Evolutionary conservation across 2,888 invertebrate species (phyloP), one percentile per base, ranked within the genome.

Genomic region (Lamellibrachia columna): DNA sequence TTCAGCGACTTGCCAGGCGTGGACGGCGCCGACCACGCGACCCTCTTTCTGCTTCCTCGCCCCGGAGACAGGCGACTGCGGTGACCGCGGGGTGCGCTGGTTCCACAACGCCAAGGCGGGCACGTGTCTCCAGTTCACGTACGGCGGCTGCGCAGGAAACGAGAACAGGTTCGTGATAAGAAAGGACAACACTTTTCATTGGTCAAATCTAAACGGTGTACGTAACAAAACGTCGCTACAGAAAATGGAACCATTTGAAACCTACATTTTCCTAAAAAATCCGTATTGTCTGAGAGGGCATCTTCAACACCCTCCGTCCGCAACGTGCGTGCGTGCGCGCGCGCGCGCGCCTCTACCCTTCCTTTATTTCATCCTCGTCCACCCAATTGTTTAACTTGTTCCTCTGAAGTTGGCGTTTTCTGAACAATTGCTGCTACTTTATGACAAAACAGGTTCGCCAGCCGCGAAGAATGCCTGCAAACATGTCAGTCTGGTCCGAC

Each of bases 61-160:
- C 22, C 75, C 75, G 1, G 75, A 75, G 75, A 75, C 22, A 75
- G 75, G 75, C 75, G 75, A 22, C 75, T 75, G 75, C 22, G 75
- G 75, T 15, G 75, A 22, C 2, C 2, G 75, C 22, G 75, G 15
- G 4, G 75, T 22, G 75, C 75, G 75, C 22, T 95, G 94, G 94
- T 93, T 93, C 91, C 95, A 93, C 90, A 93, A 94, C 93, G 90
- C 92, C 75, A 92, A 92, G 22, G 93, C 90, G 40, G 93, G 94
- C 15, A 90, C 91, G 52, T 95, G 94, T 92, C 55, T 92, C 53
- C 92, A 92, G 92, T 94, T 94, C 92, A 92, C 92, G 55, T 94
- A 94, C 75, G 94, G 94, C 15, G 94, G 94, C 28, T 94, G 94
- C 90, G 91, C 92, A 15, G 94, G 94, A 11, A 94, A 94, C 91